phyloP scores from a whole-genome alignment of 92 coral and sea anemone species.

The Chrysogorgia sp. region DNA sequence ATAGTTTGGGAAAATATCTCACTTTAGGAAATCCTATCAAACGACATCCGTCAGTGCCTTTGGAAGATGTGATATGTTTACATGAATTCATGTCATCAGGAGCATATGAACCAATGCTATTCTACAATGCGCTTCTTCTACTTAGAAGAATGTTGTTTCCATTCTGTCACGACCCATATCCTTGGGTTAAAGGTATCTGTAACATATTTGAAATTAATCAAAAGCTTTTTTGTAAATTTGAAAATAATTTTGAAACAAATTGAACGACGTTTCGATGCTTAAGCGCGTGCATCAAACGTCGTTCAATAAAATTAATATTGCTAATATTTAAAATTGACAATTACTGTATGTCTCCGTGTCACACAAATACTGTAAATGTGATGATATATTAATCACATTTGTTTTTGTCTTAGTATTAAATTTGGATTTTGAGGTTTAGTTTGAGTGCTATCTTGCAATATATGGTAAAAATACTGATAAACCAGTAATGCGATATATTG shows the following conservation, averaged over 20 bases:
- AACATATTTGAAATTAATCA: background rate
- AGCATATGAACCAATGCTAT: slow-evolving; percentile 12
- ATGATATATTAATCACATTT: too few species aligned
- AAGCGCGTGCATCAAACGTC: too few species aligned
- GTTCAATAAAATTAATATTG: background rate
- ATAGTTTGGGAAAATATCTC: too few species aligned
- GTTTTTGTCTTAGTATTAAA: too few species aligned
- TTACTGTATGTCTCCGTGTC: background rate
- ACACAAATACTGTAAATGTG: too few species aligned
- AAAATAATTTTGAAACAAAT: too few species aligned
- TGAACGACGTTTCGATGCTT: too few species aligned
- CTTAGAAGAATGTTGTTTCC: slow-evolving; percentile 62
- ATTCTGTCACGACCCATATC: slow-evolving; percentile 50
- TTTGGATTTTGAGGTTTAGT: too few species aligned
- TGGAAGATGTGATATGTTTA: slow-evolving; percentile 51
- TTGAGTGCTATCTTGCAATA: too few species aligned
- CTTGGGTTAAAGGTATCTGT: slow-evolving; percentile 55
- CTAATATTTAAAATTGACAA: background rate
- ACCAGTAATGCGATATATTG: too few species aligned
- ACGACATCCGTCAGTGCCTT: slow-evolving; percentile 57
- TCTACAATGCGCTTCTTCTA: slow-evolving; percentile 23
- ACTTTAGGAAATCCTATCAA: background rate
- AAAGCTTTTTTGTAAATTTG: too few species aligned
- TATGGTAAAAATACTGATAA: too few species aligned
- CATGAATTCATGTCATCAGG: slow-evolving; percentile 28